A percentile compares a stretch with the other conserved stretches of the same genome.
phyloP scores from a whole-genome alignment of 2,797 vertebrate species.

The Nyctalus aviator region DNA sequence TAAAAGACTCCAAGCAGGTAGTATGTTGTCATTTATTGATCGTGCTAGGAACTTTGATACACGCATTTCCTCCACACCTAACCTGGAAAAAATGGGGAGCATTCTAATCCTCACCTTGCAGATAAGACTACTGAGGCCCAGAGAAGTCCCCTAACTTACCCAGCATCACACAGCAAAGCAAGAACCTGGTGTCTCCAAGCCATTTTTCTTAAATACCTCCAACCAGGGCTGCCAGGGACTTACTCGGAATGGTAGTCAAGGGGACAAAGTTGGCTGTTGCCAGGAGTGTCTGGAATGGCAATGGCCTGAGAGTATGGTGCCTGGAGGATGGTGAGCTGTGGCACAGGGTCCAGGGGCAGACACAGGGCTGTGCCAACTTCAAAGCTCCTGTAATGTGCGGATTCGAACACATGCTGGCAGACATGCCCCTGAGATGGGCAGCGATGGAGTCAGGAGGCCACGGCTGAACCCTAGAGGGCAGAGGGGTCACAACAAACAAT shows the following conservation, averaged over 20 bases:
- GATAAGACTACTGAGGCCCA: not conserved
- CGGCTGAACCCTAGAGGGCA: not conserved
- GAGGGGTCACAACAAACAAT: accelerated
- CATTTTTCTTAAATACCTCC: not conserved
- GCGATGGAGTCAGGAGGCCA: not conserved
- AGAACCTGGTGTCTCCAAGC: not conserved
- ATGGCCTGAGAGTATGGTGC: not conserved
- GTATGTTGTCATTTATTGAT: not conserved
- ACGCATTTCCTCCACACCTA: not conserved
- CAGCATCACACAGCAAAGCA: not conserved
- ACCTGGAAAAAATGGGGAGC: not conserved
- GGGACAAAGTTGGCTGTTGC: not conserved
- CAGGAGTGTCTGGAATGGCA: no score
- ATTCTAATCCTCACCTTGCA: not conserved
- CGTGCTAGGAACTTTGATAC: not conserved
- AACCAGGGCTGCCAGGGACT: not conserved
- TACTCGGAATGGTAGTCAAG: not conserved
- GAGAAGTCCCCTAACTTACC: not conserved
- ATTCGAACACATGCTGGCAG: not conserved
- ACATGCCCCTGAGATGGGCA: accelerated
- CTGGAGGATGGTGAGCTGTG: no score
- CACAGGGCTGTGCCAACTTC: not conserved
- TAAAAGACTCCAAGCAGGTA: not conserved
- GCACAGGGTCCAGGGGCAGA: not conserved
- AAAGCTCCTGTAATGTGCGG: accelerated